Conservation (phyloP, 2,113 vertebrate genomes). For the Esox niger region DNA sequence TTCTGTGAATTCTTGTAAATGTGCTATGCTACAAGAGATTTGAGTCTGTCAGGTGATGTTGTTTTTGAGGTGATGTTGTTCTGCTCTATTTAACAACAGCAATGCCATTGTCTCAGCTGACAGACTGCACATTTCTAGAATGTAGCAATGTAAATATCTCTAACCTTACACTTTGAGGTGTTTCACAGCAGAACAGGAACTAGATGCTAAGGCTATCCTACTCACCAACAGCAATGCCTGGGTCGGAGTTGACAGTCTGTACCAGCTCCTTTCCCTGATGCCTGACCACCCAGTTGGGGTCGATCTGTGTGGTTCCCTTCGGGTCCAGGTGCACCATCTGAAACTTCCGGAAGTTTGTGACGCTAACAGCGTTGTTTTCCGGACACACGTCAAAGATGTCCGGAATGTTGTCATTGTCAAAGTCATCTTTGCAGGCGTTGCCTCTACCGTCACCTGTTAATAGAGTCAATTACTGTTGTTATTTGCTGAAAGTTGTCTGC, state of each 20-base stretch:
- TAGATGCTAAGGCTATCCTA: not conserved
- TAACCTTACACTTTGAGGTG: too few relatives aligned
- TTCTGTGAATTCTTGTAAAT: not conserved
- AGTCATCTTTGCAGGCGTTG: slow-evolving; percentile 94
- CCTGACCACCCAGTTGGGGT: slow-evolving; percentile 97
- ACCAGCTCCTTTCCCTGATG: slow-evolving; percentile 97
- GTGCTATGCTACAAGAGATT: too few relatives aligned
- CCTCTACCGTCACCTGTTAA: slow-evolving; percentile 89
- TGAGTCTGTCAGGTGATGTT: too few relatives aligned
- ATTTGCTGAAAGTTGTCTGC: too few relatives aligned
- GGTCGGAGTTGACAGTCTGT: slow-evolving; percentile 97
- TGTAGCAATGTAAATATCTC: too few relatives aligned
- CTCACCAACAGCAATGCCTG: slow-evolving; percentile 96
- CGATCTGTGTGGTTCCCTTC: slow-evolving; percentile 97
- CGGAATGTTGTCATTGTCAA: slow-evolving; percentile 92
- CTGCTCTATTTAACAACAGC: too few relatives aligned
- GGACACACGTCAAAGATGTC: slow-evolving; percentile 94
- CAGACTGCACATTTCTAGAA: too few relatives aligned
- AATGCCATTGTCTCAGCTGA: too few relatives aligned
- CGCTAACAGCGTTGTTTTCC: slow-evolving; percentile 90
- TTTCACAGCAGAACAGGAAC: too few relatives aligned
- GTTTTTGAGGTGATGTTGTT: too few relatives aligned
- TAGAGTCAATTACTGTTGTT: not conserved
- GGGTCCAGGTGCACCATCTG: slow-evolving; percentile 98
- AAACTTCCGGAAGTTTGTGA: slow-evolving; percentile 96